phyloP scores from a whole-genome alignment of 2,888 invertebrate genomes.

The Acanthosepion esculentum region DNA sequence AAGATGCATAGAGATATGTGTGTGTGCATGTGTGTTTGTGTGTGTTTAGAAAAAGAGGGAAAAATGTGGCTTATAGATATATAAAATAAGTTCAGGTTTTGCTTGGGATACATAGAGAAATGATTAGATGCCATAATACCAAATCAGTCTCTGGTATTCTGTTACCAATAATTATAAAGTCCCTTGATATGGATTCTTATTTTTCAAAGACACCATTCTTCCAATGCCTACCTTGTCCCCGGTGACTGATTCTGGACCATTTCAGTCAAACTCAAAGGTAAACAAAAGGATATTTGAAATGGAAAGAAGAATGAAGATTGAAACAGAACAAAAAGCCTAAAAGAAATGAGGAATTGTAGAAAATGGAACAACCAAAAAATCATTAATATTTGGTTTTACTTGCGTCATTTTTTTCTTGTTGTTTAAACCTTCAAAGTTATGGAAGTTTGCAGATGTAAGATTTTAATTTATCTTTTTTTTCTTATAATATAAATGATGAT shows the following conservation, averaged over 20 bases:
- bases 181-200: slow-evolving; percentile 4
- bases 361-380: background rate
- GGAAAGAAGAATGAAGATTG: background rate
- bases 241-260: background rate
- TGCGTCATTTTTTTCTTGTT: background rate
- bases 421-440: background rate
- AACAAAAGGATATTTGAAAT: slow-evolving; percentile 12
- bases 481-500: background rate
- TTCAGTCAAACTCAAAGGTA: background rate
- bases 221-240: background rate
- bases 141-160: background rate
- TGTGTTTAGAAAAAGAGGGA: background rate
- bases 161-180: slow-evolving; percentile 33
- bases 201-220: background rate
- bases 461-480: background rate
- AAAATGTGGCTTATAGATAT: background rate
- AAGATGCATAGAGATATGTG: background rate
- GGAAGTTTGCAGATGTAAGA: background rate
- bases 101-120: background rate
- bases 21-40: background rate
- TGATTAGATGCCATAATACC: slow-evolving; percentile 33
- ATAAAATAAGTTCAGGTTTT: background rate
- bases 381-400: background rate
- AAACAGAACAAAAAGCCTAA: background rate
- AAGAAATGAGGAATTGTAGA: background rate